phyloP scores from a whole-genome alignment of 92 coral and sea anemone genomes.

The Porites cylindrica region DNA sequence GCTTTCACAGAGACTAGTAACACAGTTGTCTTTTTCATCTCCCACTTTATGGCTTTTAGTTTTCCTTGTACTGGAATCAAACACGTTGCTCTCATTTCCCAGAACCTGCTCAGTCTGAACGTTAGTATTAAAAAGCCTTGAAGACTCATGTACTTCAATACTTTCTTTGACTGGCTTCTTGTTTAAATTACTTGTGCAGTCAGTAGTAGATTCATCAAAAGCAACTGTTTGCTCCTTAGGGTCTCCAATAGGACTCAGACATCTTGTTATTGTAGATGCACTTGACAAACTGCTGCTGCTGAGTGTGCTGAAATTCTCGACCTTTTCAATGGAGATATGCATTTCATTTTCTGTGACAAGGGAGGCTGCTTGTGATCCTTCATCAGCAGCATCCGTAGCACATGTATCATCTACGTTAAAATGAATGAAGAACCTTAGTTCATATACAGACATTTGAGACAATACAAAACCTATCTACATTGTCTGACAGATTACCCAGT shows the following conservation, averaged over 20 bases:
- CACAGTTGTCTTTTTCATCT: not conserved
- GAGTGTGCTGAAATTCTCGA: conserved; percentile 50
- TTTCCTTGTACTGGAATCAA: conserved; percentile 46
- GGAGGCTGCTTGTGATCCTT: not conserved
- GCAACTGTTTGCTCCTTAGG: not conserved
- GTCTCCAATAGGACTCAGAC: conserved; percentile 59
- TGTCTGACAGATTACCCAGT: too few relatives aligned
- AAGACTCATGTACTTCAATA: not conserved
- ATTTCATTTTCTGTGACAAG: not conserved
- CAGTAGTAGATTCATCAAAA: not conserved
- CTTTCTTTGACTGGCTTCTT: not conserved
- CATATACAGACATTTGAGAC: not conserved
- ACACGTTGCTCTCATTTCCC: conserved; percentile 61
- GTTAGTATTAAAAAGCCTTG: conserved; percentile 2
- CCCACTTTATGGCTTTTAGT: not conserved
- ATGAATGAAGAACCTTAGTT: too few relatives aligned
- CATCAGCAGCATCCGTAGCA: not conserved
- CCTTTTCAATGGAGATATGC: not conserved
- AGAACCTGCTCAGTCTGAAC: conserved; percentile 21
- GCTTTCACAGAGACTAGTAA: not conserved
- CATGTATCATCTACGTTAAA: not conserved
- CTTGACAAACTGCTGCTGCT: conserved; percentile 82
- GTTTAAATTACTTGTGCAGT: not conserved
- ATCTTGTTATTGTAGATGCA: conserved; percentile 69
- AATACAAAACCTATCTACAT: not conserved